Conservation (phyloP, 2,888 invertebrate species). For the Agonum fuliginosum region DNA sequence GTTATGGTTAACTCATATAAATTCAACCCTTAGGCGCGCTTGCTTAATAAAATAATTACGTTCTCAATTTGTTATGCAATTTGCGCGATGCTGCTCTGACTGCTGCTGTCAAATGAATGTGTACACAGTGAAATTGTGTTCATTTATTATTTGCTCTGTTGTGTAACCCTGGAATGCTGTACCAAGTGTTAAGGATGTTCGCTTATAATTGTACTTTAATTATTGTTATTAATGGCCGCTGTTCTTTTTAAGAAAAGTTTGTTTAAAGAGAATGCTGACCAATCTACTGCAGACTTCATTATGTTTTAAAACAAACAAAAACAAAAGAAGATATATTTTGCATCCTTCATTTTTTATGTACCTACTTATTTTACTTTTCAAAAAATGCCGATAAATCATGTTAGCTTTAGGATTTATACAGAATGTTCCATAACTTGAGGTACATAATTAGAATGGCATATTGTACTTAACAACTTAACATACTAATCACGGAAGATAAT, state of each 20-base stretch:
- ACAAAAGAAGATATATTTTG: not conserved
- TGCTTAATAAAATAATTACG: conserved; percentile 58
- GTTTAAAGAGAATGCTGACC: conserved; percentile 23
- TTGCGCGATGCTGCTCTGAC: conserved; percentile 13
- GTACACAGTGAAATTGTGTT: conserved; percentile 38
- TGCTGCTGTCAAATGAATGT: conserved; percentile 36
- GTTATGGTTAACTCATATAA: conserved; percentile 36
- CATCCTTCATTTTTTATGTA: conserved; percentile 7
- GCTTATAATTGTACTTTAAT: conserved; percentile 23
- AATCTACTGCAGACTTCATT: conserved; percentile 16
- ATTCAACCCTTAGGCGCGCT: conserved; percentile 44
- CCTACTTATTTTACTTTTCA: conserved; percentile 13
- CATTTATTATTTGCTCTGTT: conserved; percentile 40
- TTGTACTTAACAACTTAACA: no score
- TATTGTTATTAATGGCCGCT: conserved; percentile 33
- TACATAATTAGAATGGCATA: no score
- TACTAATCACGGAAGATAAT: no score
- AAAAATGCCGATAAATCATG: no score
- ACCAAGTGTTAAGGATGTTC: conserved; percentile 36
- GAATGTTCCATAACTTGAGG: no score
- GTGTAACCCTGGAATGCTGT: not conserved
- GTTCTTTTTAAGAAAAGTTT: conserved; percentile 28
- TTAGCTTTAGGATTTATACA: no score
- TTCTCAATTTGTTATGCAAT: conserved; percentile 57
- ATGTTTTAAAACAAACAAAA: not conserved